Evolutionary conservation across 2,113 vertebrate genomes (phyloP).

Genomic region (human (Homo sapiens)): DNA sequence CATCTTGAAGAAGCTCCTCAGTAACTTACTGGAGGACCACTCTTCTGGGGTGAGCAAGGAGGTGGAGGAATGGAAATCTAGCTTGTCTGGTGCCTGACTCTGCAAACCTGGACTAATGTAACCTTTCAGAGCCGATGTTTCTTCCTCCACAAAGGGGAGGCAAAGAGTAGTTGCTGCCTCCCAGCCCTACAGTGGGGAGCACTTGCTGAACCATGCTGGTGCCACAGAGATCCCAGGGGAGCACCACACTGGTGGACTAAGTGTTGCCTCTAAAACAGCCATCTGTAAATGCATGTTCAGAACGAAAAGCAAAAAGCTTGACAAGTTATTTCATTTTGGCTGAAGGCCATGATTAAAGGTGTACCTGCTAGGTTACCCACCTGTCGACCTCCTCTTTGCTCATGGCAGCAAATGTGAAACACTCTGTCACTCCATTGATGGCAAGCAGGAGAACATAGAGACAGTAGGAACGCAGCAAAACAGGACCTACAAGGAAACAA

Average conservation of each 20-base stretch:
- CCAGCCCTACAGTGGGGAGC: background rate
- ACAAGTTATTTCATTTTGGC: background rate
- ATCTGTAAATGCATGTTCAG: background rate
- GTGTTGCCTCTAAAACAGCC: background rate
- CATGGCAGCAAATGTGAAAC: slow-evolving; percentile 97
- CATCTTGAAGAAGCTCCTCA: background rate
- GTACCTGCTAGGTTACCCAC: slow-evolving; percentile 80
- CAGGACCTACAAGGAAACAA: slow-evolving; percentile 87
- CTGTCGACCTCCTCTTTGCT: slow-evolving; percentile 95
- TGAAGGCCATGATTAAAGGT: background rate
- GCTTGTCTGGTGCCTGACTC: background rate
- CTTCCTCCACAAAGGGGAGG: background rate
- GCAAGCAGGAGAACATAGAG: slow-evolving; percentile 95
- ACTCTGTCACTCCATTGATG: slow-evolving; percentile 95
- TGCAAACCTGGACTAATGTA: background rate
- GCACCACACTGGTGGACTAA: background rate
- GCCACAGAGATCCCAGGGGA: background rate
- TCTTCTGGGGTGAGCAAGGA: background rate
- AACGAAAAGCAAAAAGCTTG: background rate
- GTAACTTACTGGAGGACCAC: background rate
- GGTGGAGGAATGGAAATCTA: background rate
- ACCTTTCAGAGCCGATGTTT: background rate
- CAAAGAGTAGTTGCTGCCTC: background rate
- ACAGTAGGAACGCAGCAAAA: slow-evolving; percentile 91
- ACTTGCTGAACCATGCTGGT: background rate